Evolutionary conservation across 2,888 invertebrate genomes (phyloP), one percentile per base, ranked within the genome.

Genomic region (Nomada ruficornis): DNA sequence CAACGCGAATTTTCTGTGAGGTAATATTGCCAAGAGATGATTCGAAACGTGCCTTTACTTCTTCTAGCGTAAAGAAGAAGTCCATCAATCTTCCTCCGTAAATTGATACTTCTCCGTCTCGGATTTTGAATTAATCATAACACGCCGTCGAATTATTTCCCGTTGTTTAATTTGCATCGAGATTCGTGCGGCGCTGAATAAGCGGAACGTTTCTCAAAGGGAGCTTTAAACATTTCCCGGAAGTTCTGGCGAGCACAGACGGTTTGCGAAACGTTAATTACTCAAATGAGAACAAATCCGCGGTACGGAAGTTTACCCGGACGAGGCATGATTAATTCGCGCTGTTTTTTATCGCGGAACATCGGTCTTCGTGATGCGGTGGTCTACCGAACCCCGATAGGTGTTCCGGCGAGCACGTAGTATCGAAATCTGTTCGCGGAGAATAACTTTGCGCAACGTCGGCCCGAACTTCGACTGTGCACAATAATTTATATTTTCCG

Each of bases 231-330:
- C 67, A 20, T 67, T 62, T 42, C 42, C 42, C 50, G 47, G 26
- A 44, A 44, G 60, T 60, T 63, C 50, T n/a, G 20, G 47, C 11
- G 29, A 23, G 44, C 23, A 52, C 52, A 36, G 13, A 26, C 23
- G 65, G 29, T 62, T 62, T 50, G 36, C 15, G 73, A 55, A 77
- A 67, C 64, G 69, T 78, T 78, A 81, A 81, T 79, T 81, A 81
- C 55, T 20, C 55, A 36, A 47, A 67, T 18, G 18, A 52, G 67
- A 57, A 62, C 70, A 20, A 52, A 64, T 64, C 10, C 15, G 54
- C 54, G 50, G 47, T 73, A 65, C 73, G 64, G 65, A 68, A 75
- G 52, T 67, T 75, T 67, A 29, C 60, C 42, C 47, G 62, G 13
- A 36, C 29, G 26, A 13, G 65, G 55, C 42, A 65, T 71, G 63